These are phyloP conservation scores for Plumapathes pennacea DNA, from an alignment of 92 coral and sea anemone genomes.

Conservation along the genomic window DNA sequence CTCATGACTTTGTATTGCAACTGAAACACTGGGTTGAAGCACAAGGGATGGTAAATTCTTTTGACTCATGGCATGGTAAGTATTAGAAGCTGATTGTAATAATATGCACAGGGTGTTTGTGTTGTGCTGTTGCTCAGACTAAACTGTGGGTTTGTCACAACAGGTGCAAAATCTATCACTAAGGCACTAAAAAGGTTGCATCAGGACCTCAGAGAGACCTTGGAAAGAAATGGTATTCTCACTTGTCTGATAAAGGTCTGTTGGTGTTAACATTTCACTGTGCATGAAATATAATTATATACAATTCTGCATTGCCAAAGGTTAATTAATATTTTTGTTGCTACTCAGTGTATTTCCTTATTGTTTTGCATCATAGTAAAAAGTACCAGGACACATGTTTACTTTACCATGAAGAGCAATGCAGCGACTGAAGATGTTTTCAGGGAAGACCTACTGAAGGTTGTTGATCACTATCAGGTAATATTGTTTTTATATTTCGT, in stretches of 20 bases:
- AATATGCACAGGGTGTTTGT: too few species aligned
- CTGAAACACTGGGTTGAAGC: conserved; percentile 11
- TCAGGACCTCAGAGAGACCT: conserved; percentile 12
- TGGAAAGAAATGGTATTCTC: conserved; percentile 9
- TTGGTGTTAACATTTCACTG: too few species aligned
- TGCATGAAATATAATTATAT: not conserved
- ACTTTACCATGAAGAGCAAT: conserved; percentile 12
- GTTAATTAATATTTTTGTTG: not conserved
- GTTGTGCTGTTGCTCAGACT: not conserved
- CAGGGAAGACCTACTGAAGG: not conserved
- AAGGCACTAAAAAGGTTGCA: conserved; percentile 7
- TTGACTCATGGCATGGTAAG: conserved; percentile 23
- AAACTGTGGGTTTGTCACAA: too few species aligned
- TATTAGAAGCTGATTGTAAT: too few species aligned
- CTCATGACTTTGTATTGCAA: conserved; percentile 26
- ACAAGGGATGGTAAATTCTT: conserved; percentile 13
- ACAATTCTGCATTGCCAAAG: not conserved
- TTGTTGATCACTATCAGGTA: conserved; percentile 17
- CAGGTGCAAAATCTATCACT: conserved; percentile 15
- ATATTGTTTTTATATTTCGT: not conserved
- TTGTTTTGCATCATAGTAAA: too few species aligned
- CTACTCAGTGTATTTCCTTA: not conserved
- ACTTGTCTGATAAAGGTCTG: conserved; percentile 18
- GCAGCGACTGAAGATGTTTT: conserved; percentile 8
- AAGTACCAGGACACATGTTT: conserved; percentile 14